Evolutionary conservation across 2,797 vertebrate genomes (phyloP).

Genomic region (Tadarida brasiliensis): DNA sequence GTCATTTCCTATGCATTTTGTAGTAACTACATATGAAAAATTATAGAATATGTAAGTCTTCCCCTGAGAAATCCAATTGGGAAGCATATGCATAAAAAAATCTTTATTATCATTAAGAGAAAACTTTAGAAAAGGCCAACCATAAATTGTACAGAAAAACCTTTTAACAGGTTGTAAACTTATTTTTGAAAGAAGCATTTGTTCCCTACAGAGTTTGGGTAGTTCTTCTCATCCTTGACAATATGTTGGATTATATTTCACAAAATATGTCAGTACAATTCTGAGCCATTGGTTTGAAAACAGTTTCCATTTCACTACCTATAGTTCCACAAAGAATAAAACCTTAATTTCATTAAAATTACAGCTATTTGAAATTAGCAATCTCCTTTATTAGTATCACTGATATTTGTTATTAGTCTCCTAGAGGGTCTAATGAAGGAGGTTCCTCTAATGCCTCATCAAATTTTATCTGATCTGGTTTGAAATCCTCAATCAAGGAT

Average conservation of each 20-base stretch:
- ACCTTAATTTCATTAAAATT: conserved; percentile 74
- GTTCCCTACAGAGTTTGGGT: conserved; percentile 46
- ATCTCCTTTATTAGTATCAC: conserved; percentile 84
- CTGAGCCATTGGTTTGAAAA: conserved; percentile 77
- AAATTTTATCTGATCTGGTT: conserved; percentile 85
- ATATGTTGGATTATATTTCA: conserved; percentile 73
- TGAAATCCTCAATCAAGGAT: conserved; percentile 82
- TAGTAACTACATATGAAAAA: conserved; percentile 5
- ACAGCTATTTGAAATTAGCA: conserved; percentile 71
- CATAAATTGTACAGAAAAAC: conserved; percentile 56
- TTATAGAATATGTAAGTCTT: background rate
- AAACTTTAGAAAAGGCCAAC: conserved; percentile 56
- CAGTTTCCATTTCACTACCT: conserved; percentile 69
- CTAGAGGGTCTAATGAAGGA: conserved; percentile 76
- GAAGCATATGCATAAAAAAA: conserved; percentile 54
- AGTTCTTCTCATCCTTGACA: conserved; percentile 75
- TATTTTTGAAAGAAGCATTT: conserved; percentile 38
- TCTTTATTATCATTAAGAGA: conserved; percentile 78
- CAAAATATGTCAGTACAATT: conserved; percentile 66
- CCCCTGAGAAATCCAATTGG: background rate
- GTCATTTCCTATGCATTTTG: conserved; percentile 1
- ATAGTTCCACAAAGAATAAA: conserved; percentile 76
- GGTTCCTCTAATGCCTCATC: conserved; percentile 70
- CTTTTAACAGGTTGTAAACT: conserved; percentile 37
- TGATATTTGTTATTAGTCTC: conserved; percentile 81